These are phyloP conservation scores for Athalia rosae DNA, from an alignment of 2,888 invertebrate genomes.

Conservation along the genomic window DNA sequence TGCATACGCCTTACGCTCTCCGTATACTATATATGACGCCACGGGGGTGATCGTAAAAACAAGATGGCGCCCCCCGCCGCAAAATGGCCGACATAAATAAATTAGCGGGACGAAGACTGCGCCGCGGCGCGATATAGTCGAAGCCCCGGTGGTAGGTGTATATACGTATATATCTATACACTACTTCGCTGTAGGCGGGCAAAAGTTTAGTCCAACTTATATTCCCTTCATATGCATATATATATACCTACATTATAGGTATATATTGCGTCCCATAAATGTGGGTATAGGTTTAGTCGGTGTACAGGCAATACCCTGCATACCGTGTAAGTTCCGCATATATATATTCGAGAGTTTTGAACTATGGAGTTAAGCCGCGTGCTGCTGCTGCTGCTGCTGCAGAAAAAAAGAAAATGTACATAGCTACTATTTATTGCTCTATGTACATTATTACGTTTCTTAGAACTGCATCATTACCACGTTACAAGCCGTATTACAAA, in stretches of 20 bases:
- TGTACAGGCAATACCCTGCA: too few relatives aligned
- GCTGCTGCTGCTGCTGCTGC: too few relatives aligned
- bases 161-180: slow-evolving; percentile 38
- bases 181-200: slow-evolving; percentile 1
- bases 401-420: too few relatives aligned
- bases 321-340: too few relatives aligned
- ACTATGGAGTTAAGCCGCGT: too few relatives aligned
- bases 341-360: too few relatives aligned
- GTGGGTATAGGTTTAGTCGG: too few relatives aligned
- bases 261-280: too few relatives aligned
- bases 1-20: slow-evolving; percentile 54
- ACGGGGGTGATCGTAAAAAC: slow-evolving; percentile 66
- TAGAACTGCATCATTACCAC: too few relatives aligned
- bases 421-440: too few relatives aligned
- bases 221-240: background rate
- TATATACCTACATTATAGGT: slow-evolving; percentile 20
- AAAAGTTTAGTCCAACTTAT: slow-evolving; percentile 40
- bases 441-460: too few relatives aligned
- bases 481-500: too few relatives aligned
- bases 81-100: slow-evolving; percentile 70
- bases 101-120: slow-evolving; percentile 54
- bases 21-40: slow-evolving; percentile 36
- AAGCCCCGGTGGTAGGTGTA: background rate
- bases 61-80: slow-evolving; percentile 67
- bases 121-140: slow-evolving; percentile 14